phyloP scores from a whole-genome alignment of 2,113 vertebrate species.

The Motacilla alba region DNA sequence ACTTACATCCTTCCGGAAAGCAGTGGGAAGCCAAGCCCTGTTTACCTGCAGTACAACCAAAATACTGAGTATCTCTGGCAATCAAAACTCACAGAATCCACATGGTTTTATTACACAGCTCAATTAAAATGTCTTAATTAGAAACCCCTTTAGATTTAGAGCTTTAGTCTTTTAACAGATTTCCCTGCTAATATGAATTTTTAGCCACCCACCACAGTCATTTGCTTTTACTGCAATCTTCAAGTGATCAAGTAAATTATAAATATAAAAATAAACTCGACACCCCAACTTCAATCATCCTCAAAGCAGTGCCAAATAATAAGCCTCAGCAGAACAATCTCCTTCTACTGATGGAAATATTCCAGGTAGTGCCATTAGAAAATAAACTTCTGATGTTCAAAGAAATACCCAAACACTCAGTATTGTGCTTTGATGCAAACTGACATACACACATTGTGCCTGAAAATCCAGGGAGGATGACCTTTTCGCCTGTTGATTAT shows the following conservation, averaged over 20 bases:
- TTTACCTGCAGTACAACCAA: neutral
- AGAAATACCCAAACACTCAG: neutral
- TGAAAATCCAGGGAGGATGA: neutral
- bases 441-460: neutral
- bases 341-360: neutral
- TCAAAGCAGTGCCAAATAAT: neutral
- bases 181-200: neutral
- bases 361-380: neutral
- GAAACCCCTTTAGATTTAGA: neutral
- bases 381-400: neutral
- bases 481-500: neutral
- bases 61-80: neutral
- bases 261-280: neutral
- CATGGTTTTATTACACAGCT: neutral
- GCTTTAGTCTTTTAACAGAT: neutral
- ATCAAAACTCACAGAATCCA: neutral
- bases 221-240: neutral
- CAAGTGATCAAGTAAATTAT: neutral
- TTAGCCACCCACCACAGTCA: neutral
- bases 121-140: neutral
- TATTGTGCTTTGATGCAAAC: neutral
- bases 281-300: neutral
- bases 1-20: fast-evolving
- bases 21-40: neutral
- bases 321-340: neutral